Evolutionary conservation across 2,797 vertebrate genomes (phyloP).

Genomic region (Sternarchorhynchus goeldii): DNA sequence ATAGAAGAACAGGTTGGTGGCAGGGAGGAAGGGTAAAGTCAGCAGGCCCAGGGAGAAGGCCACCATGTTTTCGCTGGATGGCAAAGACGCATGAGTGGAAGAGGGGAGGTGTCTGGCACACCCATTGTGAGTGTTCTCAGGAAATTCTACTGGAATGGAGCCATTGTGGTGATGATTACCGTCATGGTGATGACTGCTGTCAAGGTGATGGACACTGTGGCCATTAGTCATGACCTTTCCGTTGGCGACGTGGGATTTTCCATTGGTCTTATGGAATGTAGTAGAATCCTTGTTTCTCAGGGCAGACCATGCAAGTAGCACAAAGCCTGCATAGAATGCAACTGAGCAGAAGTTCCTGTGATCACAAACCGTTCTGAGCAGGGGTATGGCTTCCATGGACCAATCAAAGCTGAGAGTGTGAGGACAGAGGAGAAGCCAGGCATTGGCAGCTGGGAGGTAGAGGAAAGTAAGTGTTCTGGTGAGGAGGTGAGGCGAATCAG

Average conservation of each 20-base stretch:
- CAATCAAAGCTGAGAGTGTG: constrained; percentile 97
- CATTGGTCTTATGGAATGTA: constrained; percentile 77
- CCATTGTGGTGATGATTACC: constrained; percentile 68
- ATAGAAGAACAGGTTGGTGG: constrained; percentile 98
- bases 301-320: constrained; percentile 81
- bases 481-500: constrained; percentile 86
- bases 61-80: constrained; percentile 87
- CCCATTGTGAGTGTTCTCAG: constrained; percentile 65
- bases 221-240: constrained; percentile 89
- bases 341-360: constrained; percentile 88
- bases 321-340: constrained; percentile 85
- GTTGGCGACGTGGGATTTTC: constrained; percentile 81
- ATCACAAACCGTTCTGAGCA: constrained; percentile 83
- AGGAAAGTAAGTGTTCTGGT: constrained; percentile 89
- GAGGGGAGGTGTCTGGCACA: constrained; percentile 55
- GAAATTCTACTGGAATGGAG: constrained; percentile 64
- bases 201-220: constrained; percentile 78
- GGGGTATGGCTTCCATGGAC: constrained; percentile 98
- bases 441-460: constrained; percentile 90
- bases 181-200: constrained; percentile 62
- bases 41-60: constrained; percentile 91
- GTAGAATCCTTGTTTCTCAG: constrained; percentile 69
- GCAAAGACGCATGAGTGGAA: constrained; percentile 68
- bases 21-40: constrained; percentile 92
- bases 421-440: constrained; percentile 95